Percentiles rank a stretch among this genome's conserved stretches.
phyloP scores from a whole-genome alignment of 2,888 invertebrate species.

The Eupsilia transversa region DNA sequence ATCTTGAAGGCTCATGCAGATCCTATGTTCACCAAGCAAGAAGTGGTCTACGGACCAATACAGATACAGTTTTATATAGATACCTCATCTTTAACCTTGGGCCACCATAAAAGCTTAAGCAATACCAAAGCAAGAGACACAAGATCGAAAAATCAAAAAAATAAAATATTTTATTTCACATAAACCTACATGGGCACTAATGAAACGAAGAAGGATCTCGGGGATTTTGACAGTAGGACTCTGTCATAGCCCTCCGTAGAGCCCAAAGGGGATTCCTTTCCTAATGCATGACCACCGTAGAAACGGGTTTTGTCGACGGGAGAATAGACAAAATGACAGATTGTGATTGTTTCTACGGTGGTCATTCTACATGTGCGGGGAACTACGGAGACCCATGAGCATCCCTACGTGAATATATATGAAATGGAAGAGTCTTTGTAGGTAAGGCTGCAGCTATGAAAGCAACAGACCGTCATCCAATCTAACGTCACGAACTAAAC shows the following conservation, averaged over 20 bases:
- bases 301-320: too few relatives aligned
- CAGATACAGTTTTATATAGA: not conserved
- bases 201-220: not conserved
- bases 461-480: constrained; percentile 6
- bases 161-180: too few relatives aligned
- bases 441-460: not conserved
- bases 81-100: not conserved
- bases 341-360: too few relatives aligned
- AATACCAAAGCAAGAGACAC: rapidly evolving
- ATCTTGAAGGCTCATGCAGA: not conserved
- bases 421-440: not conserved
- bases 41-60: not conserved
- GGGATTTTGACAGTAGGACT: not conserved
- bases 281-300: too few relatives aligned
- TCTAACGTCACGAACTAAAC: constrained; percentile 34
- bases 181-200: too few relatives aligned
- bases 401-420: not conserved
- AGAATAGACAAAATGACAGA: too few relatives aligned
- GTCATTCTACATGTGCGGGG: too few relatives aligned
- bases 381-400: not conserved
- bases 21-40: not conserved
- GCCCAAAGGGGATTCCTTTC: not conserved
- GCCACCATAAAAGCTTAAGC: not conserved
- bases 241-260: not conserved
- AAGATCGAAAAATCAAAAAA: too few relatives aligned